Evolutionary conservation across 2,888 invertebrate genomes (phyloP), one percentile per base, ranked within the genome.

Genomic region (Oligia latruncula): DNA sequence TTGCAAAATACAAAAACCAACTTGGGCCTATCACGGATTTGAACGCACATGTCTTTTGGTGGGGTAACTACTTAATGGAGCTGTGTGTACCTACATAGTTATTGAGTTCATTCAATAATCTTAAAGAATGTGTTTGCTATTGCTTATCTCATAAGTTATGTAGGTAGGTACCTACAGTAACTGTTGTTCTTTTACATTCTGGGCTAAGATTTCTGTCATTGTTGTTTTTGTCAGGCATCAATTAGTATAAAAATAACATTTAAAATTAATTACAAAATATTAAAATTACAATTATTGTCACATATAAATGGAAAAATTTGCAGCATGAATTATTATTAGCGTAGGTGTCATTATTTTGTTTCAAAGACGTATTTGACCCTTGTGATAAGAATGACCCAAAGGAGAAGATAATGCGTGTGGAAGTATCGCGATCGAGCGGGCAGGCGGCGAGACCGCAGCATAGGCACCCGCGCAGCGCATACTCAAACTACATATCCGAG

Each of bases 371-470:
- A 93, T 93, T 90, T 93, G 95, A 93, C 95, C 95, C 90, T 83
- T 75, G 72, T 80, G 96, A 95, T 95, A 95, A 95, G 92, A 81
- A 78, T 95, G 95, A 96, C 96, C 96, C 91, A 88, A 87, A 86
- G 89, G 86, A 78, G 64, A 86, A 89, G 94, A 95, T 95, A 95
- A 94, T 91, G 91, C 81, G 83, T 82, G 83, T 89, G 88, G 92
- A 92, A 91, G 90, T 88, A 92, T 92, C 91, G 91, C 86, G 89
- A 88, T 75, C 76, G 72, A n/a, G 74, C 66, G 60, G 64, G 55
- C 89, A 81, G 87, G 83, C 77, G 80, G 86, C 83, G 89, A 60
- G 67, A 80, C 77, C 83, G 86, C 82, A 67, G 73, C 58, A 73
- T 71, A 49, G 74, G 85, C 82, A 85, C 71, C 68, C 71, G 72